Base-by-base conservation (phyloP, 1,140 invertebrate species). In the Archivesica marissinica region DNA sequence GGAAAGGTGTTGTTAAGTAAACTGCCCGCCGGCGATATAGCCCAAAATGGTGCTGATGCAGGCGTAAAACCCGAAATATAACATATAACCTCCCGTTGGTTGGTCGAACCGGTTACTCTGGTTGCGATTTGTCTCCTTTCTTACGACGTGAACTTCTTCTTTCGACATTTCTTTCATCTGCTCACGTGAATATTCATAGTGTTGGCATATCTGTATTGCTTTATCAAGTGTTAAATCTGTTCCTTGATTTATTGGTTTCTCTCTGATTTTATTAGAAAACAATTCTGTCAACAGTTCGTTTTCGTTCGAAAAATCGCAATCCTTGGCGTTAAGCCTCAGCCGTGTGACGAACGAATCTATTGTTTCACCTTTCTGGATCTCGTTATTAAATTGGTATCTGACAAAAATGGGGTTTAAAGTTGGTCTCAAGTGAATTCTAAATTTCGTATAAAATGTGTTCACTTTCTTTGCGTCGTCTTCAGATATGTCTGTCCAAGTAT, bases 101-200 rank as follows among this genome's bases (percentile, higher is more conserved):
- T n/a, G n/a, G n/a, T n/a, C n/a, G n/a, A n/a, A n/a, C n/a, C n/a
- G n/a, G n/a, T n/a, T n/a, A n/a, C 15, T 9, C 13, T 47, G 25
- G 56, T 59, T 23, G 13, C 25, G 15, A 50, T 39, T 15, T 23
- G 47, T 56, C 47, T n/a, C 50, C 25, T 38, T 56, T 11, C 25
- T 52, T 7, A 64, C 23, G 28, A n/a, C 70, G 66, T 76, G 25
- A 28, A 68, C 54, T 25, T 56, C 66, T 33, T 72, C 54, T 28
- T 44, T 54, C n/a, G 33, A 25, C 87, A 86, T 83, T n/a, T 25
- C 35, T 47, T 70, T 78, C 28, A 88, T n/a, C 35, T 88, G 85
- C 41, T 81, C 56, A 30, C 64, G 35, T 0, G 64, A 70, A 38
- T 87, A 86, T 68, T 89, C 83, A 20, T 54, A 68, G 2, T 23